These are phyloP conservation scores for Xiphias gladius DNA, from an alignment of 2,113 vertebrate genomes.

Conservation along the genomic window DNA sequence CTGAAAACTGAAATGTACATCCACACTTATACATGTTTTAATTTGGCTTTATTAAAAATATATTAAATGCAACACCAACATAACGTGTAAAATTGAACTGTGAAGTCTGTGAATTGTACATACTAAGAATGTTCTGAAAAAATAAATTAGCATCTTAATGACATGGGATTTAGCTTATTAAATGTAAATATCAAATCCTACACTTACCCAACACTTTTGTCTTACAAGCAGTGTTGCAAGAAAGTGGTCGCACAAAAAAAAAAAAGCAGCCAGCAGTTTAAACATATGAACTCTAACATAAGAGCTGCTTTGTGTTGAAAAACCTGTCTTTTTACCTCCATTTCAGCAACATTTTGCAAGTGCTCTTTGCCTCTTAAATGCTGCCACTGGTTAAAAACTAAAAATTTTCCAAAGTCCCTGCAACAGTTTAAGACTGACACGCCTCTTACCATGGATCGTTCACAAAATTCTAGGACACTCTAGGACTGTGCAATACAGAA, in stretches of 20 bases:
- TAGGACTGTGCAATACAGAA: background rate
- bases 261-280: background rate
- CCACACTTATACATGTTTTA: background rate
- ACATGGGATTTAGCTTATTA: background rate
- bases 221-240: background rate
- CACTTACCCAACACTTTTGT: background rate
- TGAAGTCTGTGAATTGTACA: background rate
- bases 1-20: background rate
- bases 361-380: background rate
- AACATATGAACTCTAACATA: background rate
- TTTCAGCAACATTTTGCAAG: slow-evolving; percentile 1
- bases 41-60: background rate
- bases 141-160: background rate
- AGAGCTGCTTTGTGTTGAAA: background rate
- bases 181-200: background rate
- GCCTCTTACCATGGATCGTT: too few relatives aligned
- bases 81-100: background rate
- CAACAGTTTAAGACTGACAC: background rate
- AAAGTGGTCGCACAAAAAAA: background rate
- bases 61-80: background rate
- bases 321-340: background rate
- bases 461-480: too few relatives aligned
- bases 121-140: too few relatives aligned
- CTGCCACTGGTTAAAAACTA: background rate
- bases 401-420: background rate